Conservation (phyloP, 2,888 invertebrate species). For the Eupelmus urozonus region DNA sequence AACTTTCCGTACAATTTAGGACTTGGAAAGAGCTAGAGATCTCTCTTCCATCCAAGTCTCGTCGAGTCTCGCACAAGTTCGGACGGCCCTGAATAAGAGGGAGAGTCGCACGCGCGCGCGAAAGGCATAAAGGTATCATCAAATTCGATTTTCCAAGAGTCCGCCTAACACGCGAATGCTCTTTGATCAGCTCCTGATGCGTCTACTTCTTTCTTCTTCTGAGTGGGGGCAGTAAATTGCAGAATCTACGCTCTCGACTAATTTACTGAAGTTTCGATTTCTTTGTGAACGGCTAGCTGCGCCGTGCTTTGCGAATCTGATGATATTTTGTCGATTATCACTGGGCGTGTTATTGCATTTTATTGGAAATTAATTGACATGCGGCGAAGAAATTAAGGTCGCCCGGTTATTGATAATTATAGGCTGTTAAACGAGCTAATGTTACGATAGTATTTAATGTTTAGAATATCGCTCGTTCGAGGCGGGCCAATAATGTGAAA, state of each 20-base stretch:
- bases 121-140: slow-evolving; percentile 17
- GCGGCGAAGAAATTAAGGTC: neutral
- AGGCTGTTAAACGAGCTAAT: neutral
- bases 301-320: no score
- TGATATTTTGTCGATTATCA: no score
- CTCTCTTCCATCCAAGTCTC: neutral
- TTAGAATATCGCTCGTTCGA: no score
- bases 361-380: slow-evolving; percentile 2
- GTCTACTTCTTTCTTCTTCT: neutral
- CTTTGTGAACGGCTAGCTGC: no score
- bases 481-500: no score
- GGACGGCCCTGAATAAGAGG: neutral
- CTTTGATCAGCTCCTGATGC: neutral
- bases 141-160: slow-evolving; percentile 25
- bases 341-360: neutral
- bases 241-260: no score
- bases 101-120: neutral
- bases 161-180: slow-evolving; percentile 13
- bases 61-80: neutral
- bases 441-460: neutral
- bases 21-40: slow-evolving; percentile 37
- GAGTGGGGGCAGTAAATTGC: no score
- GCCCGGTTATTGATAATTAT: neutral
- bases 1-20: slow-evolving; percentile 55
- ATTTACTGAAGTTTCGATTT: no score